These are phyloP conservation scores for Cydia strobilella DNA, from an alignment of 1,140 invertebrate genomes.

Conservation along the genomic window DNA sequence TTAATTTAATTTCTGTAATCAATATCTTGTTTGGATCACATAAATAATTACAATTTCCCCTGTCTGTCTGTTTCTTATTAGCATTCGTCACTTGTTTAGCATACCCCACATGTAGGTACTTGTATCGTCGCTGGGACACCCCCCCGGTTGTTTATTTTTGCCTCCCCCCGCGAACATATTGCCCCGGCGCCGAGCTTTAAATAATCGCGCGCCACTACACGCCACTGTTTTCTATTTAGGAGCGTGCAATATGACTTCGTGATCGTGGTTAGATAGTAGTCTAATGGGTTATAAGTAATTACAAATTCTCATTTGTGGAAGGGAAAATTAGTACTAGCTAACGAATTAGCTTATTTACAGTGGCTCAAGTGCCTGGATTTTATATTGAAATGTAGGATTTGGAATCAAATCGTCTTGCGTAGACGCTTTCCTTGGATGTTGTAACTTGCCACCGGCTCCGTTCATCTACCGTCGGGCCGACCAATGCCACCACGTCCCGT, in stretches of 20 bases:
- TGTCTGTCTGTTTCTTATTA: neutral
- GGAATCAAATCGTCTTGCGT: no score
- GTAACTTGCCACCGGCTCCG: no score
- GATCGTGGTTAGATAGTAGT: neutral
- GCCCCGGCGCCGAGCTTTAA: neutral
- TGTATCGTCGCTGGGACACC: neutral
- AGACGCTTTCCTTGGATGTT: no score
- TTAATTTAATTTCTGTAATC: neutral
- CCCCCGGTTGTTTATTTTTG: constrained; percentile 22
- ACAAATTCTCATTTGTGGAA: no score
- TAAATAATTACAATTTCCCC: neutral
- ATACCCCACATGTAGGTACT: neutral
- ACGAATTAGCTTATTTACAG: no score
- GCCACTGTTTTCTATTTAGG: neutral
- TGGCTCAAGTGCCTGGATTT: no score
- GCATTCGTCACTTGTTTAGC: constrained; percentile 8
- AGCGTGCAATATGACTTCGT: neutral
- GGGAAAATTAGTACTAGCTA: no score
- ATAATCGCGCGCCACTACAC: neutral
- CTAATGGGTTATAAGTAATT: neutral
- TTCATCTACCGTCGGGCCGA: no score
- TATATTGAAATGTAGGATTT: no score
- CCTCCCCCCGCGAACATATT: constrained; percentile 30
- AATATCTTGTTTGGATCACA: neutral
- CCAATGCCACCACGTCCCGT: no score